Evolutionary conservation across 2,888 invertebrate genomes (phyloP).

Genomic region (Leucozona laternaria): DNA sequence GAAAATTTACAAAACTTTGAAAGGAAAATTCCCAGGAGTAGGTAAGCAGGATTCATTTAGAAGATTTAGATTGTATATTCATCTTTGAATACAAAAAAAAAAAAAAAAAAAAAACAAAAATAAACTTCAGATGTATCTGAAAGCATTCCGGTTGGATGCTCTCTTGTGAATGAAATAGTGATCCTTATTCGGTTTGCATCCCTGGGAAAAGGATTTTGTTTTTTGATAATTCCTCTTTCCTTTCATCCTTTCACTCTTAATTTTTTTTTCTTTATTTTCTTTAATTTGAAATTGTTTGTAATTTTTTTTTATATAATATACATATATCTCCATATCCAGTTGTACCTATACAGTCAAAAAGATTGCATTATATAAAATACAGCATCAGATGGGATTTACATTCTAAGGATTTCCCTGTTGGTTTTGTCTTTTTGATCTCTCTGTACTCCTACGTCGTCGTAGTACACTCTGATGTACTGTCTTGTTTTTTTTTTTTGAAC

Average conservation of each 20-base stretch:
- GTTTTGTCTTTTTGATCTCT: slow-evolving; percentile 29
- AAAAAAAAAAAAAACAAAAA: no score
- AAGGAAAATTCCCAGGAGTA: slow-evolving; percentile 58
- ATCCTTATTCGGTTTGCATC: slow-evolving; percentile 26
- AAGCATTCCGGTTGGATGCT: slow-evolving; percentile 50
- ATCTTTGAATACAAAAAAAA: slow-evolving; percentile 26
- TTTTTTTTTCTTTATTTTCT: slow-evolving; percentile 26
- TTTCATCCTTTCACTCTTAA: slow-evolving; percentile 1
- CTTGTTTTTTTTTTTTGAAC: not conserved
- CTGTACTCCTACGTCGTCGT: not conserved
- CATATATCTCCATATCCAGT: not conserved
- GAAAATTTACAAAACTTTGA: not conserved
- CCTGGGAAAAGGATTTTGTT: slow-evolving; percentile 42
- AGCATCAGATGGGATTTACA: slow-evolving; percentile 21
- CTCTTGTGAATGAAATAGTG: slow-evolving; percentile 47
- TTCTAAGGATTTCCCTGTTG: slow-evolving; percentile 32
- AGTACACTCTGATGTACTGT: not conserved
- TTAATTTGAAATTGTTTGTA: slow-evolving; percentile 44
- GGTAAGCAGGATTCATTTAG: slow-evolving; percentile 69
- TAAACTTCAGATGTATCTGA: no score
- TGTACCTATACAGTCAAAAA: not conserved
- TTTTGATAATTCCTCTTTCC: slow-evolving; percentile 9
- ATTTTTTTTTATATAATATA: not conserved
- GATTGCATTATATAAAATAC: slow-evolving; percentile 23
- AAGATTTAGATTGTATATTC: slow-evolving; percentile 64